Evolutionary conservation across 2,113 vertebrate species (phyloP), one percentile per base, ranked within the genome.

Genomic region (Festucalex cinctus): DNA sequence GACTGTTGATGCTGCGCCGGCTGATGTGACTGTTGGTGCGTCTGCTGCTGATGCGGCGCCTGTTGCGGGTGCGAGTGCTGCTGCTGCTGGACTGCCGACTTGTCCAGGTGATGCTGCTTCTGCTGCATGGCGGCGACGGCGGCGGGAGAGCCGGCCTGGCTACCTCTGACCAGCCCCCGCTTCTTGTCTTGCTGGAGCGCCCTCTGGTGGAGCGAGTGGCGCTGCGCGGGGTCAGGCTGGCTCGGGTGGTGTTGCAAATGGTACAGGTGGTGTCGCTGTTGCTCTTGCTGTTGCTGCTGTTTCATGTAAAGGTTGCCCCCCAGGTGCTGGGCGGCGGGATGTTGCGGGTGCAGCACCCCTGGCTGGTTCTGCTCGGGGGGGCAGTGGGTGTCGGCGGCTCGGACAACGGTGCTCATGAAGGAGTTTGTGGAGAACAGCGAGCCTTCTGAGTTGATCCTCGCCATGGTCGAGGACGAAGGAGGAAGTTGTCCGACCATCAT

Each of bases 111-210:
- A 32, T 57, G 54, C 26, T 57, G 54, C 54, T 57, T 32, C 16
- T 57, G 54, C 26, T 57, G 54, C 54, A 32, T 26, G 26, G 51
- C n/a, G 51, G 51, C 22, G 48, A 98, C 86, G 58, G 92, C 90
- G 64, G 94, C 91, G 64, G 94, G 91, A 0, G 94, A 88, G n/a
- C 82, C 90, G 1, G 91, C 87, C 68, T 95, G 96, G 1, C 90
- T 88, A 57, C 92, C 93, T 71, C 94, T 90, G 67, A 97, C 92
- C 0, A 96, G 91, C 49, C 86, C 92, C 46, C 94, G 89, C 74
- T 99, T 99, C 86, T 99, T 99, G 78, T 94, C 95, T 79, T 96
- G 94, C 69, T 95, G 95, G 44, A 96, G 90, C 0, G 92, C 88
- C 82, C 96, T 94, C 87, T 95, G 95, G 82, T 98, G 96, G 73